Evolutionary conservation across 2,113 vertebrate species (phyloP), one percentile per base, ranked within the genome.

Genomic region (Sakesphorus luctuosus): DNA sequence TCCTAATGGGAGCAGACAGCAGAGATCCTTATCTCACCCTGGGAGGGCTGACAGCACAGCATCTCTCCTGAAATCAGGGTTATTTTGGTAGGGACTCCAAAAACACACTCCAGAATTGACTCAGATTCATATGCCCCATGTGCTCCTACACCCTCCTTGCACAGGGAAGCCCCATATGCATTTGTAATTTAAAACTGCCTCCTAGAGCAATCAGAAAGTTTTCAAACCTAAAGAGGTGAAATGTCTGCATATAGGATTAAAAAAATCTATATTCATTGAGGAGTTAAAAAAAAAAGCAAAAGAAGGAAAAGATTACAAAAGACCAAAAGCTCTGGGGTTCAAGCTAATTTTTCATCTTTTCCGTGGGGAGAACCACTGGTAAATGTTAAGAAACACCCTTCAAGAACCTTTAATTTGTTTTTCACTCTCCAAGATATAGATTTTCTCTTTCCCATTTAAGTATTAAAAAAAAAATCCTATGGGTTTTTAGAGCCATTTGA

Each of bases 361-460:
- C 96, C 87, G 29, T 75, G 29, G 94, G 94, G 94, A 90, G 95
- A 96, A 96, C 63, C 92, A 93, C 90, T 96, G 93, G 92, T 94
- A 97, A 97, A 97, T 97, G 93, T 96, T 96, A 96, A 97, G 96
- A 92, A 97, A 96, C 93, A 96, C 86, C 90, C 80, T 94, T 96
- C 90, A 92, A 96, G 93, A 96, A 93, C 90, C 93, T 96, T 94
- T 97, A 96, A 97, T 96, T 96, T 96, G 93, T 96, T 96, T 96
- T 97, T 94, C 91, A 83, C 71, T 96, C 91, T 96, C 76, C 3
- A 35, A 92, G 94, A 94, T 96, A 97, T 90, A 87, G 93, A 94
- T 96, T 97, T 95, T 90, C 87, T 92, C 21, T 61, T 92, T 94
- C 84, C 66, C n/a, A 89, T 78, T 96, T 96, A 96, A 94, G 87